Evolutionary conservation across 1,140 invertebrate species (phyloP).

Genomic region (Paramacrobiotus metropolitanus): DNA sequence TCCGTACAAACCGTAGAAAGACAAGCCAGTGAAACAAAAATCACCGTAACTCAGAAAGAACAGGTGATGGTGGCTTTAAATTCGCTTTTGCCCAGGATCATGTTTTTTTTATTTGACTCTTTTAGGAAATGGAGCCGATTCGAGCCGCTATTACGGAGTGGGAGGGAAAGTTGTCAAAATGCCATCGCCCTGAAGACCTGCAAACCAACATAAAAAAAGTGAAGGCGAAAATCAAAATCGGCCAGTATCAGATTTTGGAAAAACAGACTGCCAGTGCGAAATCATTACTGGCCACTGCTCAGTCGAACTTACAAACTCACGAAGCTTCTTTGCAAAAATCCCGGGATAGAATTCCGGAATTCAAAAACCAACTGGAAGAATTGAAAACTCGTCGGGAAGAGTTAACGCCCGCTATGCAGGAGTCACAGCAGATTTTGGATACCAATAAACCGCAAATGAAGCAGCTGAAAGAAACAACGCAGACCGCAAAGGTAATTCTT

Average conservation of each 20-base stretch:
- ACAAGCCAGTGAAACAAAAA: neutral
- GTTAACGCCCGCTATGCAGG: neutral
- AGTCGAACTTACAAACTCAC: neutral
- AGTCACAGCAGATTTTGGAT: neutral
- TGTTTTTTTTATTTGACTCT: neutral
- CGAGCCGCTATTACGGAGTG: neutral
- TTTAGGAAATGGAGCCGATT: neutral
- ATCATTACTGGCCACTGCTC: neutral
- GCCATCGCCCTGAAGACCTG: neutral
- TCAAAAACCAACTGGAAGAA: neutral
- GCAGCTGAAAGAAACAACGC: neutral
- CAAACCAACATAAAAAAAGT: neutral
- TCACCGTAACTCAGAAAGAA: neutral
- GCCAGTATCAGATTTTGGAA: neutral
- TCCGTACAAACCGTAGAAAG: neutral
- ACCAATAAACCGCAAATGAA: neutral
- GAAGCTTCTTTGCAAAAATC: neutral
- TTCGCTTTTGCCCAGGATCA: neutral
- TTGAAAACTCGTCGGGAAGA: neutral
- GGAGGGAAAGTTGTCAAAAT: neutral
- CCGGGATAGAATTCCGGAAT: neutral
- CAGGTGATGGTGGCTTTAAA: neutral
- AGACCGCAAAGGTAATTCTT: neutral
- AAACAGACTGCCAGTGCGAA: neutral
- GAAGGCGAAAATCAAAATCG: neutral